Percentiles rank a stretch among this genome's conserved stretches.
phyloP scores from a whole-genome alignment of 2,797 vertebrate genomes.

The Chelmon rostratus region DNA sequence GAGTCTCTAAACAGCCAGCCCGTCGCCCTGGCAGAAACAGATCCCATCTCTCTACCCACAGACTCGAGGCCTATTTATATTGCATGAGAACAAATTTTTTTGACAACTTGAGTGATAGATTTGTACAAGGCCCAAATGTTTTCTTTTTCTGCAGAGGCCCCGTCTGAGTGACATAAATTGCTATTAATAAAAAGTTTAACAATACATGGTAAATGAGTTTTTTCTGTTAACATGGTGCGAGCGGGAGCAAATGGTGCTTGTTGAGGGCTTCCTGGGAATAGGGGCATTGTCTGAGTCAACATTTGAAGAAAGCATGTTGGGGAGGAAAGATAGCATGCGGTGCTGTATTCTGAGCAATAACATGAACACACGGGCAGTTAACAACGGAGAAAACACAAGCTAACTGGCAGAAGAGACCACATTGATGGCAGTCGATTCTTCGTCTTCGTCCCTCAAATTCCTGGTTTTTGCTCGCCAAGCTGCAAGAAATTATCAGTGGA shows the following conservation, averaged over 20 bases:
- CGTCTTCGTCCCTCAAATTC: constrained; percentile 20
- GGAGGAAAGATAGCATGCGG: constrained; percentile 52
- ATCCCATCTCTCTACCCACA: constrained; percentile 86
- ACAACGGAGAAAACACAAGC: constrained; percentile 46
- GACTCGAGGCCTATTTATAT: constrained; percentile 91
- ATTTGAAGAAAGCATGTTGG: constrained; percentile 52
- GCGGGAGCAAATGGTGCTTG: constrained; percentile 81
- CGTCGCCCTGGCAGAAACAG: constrained; percentile 87
- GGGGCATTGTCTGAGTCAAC: constrained; percentile 74
- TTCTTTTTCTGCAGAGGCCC: constrained; percentile 84
- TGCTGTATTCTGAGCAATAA: constrained; percentile 46
- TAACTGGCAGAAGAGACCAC: background rate
- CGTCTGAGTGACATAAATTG: constrained; percentile 92
- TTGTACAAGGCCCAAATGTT: constrained; percentile 91
- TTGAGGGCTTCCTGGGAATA: constrained; percentile 83
- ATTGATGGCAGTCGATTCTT: constrained; percentile 37
- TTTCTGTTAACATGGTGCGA: constrained; percentile 91
- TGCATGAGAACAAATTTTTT: constrained; percentile 96
- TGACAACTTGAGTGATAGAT: constrained; percentile 95
- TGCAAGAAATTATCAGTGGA: background rate
- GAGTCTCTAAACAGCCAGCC: constrained; percentile 81
- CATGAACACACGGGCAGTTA: constrained; percentile 36
- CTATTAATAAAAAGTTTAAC: constrained; percentile 95
- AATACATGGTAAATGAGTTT: constrained; percentile 93
- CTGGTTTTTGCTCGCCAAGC: background rate